These are phyloP conservation scores for Eupithecia dodoneata DNA, from an alignment of 2,888 invertebrate species.

Conservation along the genomic window DNA sequence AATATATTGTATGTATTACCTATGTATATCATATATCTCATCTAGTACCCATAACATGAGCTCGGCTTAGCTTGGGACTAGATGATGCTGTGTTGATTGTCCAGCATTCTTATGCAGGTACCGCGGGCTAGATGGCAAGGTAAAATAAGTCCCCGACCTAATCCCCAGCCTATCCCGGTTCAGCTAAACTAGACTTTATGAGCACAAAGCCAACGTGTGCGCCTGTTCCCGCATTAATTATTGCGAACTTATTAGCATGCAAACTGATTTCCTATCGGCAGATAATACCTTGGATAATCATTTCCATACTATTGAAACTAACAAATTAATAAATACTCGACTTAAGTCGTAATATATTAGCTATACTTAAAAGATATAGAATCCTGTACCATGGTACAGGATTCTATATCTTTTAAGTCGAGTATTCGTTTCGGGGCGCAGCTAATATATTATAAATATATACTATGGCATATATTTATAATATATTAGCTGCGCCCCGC, in stretches of 20 bases:
- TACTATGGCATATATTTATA: too few relatives aligned
- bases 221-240: constrained; percentile 6
- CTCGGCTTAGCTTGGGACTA: neutral
- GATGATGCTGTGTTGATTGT: neutral
- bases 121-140: neutral
- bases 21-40: too few relatives aligned
- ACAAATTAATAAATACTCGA: too few relatives aligned
- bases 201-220: neutral
- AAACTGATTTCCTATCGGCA: neutral
- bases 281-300: neutral
- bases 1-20: too few relatives aligned
- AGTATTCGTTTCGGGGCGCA: too few relatives aligned
- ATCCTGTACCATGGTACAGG: too few relatives aligned
- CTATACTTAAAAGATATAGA: too few relatives aligned
- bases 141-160: neutral
- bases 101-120: neutral
- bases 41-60: too few relatives aligned
- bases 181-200: neutral
- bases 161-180: neutral
- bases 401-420: too few relatives aligned
- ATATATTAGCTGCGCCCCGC: too few relatives aligned
- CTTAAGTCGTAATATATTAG: too few relatives aligned
- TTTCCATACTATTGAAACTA: neutral
- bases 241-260: neutral
- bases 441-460: too few relatives aligned